phyloP scores from a whole-genome alignment of 2,888 invertebrate species.

The Zootermopsis nevadensis region DNA sequence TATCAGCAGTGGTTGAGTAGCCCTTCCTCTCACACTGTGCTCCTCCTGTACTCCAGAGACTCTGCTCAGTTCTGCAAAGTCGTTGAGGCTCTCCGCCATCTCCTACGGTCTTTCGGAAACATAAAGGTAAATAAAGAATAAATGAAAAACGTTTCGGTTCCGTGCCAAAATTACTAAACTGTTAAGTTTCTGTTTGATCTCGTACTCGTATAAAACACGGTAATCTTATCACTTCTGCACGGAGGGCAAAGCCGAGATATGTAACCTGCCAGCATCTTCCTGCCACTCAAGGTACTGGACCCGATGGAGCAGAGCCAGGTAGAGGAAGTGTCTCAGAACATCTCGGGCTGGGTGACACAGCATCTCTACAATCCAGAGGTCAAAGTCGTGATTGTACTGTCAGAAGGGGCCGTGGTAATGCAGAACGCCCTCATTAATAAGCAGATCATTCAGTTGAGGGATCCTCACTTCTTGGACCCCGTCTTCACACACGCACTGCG shows the following conservation, averaged over 20 bases:
- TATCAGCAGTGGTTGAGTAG: background rate
- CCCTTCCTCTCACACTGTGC: background rate
- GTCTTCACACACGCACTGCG: constrained; percentile 5
- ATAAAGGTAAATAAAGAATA: background rate
- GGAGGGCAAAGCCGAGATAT: background rate
- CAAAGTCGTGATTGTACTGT: background rate
- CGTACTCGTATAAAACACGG: no score
- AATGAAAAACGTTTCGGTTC: background rate
- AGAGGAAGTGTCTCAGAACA: background rate
- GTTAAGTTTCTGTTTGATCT: background rate
- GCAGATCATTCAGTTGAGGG: background rate
- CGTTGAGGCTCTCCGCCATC: background rate
- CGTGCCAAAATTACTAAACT: no score
- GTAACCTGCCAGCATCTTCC: background rate
- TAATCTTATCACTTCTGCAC: no score
- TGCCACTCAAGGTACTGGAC: background rate
- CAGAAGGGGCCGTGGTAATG: background rate
- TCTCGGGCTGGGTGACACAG: background rate
- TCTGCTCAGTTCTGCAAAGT: background rate
- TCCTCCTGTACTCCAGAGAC: background rate
- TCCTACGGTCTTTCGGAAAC: background rate
- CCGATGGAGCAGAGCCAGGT: background rate
- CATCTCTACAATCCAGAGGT: background rate
- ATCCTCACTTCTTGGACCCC: background rate
- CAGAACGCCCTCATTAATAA: background rate